phyloP scores from a whole-genome alignment of 2,888 invertebrate genomes.

The Ophion obscuratus region DNA sequence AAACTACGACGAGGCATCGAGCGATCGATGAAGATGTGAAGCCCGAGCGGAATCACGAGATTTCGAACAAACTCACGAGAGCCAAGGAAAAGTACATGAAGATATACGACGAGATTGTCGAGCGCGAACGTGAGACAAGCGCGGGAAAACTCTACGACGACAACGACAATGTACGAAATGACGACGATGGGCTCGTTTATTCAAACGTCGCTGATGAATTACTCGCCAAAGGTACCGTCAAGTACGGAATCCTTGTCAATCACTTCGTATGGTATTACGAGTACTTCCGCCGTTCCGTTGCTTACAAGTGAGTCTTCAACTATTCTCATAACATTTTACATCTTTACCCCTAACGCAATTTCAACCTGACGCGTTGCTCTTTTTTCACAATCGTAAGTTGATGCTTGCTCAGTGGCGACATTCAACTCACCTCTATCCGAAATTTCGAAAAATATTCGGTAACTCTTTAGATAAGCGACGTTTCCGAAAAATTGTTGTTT shows the following conservation, averaged over 20 bases:
- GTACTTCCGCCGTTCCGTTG: constrained; percentile 84
- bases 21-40: constrained; percentile 49
- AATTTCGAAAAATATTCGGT: too few relatives aligned
- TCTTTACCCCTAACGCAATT: neutral
- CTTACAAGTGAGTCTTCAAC: constrained; percentile 85
- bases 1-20: constrained; percentile 10
- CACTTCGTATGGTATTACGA: constrained; percentile 82
- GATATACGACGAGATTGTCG: constrained; percentile 76
- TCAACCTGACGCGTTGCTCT: neutral
- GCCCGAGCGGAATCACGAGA: constrained; percentile 40
- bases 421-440: too few relatives aligned
- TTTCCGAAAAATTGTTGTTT: too few relatives aligned
- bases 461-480: too few relatives aligned
- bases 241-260: constrained; percentile 84
- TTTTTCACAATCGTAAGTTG: too few relatives aligned
- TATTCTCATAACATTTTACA: neutral
- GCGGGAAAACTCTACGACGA: constrained; percentile 79
- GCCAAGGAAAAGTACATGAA: constrained; percentile 78
- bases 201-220: constrained; percentile 78
- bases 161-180: constrained; percentile 77
- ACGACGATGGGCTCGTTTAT: constrained; percentile 71
- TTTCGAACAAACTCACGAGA: constrained; percentile 70
- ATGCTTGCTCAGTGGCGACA: too few relatives aligned
- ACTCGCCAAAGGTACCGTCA: constrained; percentile 85
- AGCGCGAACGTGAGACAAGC: constrained; percentile 67